Percentiles rank a stretch among this genome's conserved stretches.
phyloP scores from a whole-genome alignment of 1,140 invertebrate genomes.

The Paraescarpia echinospica region DNA sequence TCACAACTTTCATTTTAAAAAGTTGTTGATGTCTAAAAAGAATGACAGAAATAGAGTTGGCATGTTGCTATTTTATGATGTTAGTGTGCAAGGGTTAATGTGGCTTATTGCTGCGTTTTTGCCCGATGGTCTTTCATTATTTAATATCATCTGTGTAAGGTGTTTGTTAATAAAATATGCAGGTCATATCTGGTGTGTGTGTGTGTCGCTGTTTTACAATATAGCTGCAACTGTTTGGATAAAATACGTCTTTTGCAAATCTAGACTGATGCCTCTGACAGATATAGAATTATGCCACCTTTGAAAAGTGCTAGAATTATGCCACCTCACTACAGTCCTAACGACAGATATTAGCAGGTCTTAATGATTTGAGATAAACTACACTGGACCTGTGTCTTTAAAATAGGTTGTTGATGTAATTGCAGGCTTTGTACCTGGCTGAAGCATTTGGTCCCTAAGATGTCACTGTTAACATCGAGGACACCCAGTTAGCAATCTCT shows the following conservation, averaged over 20 bases:
- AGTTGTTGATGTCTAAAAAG: neutral
- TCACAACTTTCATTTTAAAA: neutral
- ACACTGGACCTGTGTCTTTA: neutral
- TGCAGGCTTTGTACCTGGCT: neutral
- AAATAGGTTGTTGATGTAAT: neutral
- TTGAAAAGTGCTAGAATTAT: neutral
- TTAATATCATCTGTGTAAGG: neutral
- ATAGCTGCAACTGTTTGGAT: neutral
- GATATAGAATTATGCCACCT: neutral
- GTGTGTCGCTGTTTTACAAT: neutral
- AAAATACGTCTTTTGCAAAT: neutral
- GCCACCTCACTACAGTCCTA: neutral
- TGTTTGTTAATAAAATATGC: slow-evolving; percentile 2
- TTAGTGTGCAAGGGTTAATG: neutral
- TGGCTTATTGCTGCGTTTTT: neutral
- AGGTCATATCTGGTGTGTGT: neutral
- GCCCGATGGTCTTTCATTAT: neutral
- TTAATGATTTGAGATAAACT: neutral
- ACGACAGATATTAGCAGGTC: neutral
- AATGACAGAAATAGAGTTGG: neutral
- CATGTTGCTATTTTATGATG: neutral
- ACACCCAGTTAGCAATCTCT: too few relatives aligned
- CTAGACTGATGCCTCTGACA: neutral
- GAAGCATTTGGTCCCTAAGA: neutral
- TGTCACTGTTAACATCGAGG: too few relatives aligned